These are phyloP conservation scores for Esox lucius DNA, from an alignment of 2,797 vertebrate genomes.

Conservation along the genomic window DNA sequence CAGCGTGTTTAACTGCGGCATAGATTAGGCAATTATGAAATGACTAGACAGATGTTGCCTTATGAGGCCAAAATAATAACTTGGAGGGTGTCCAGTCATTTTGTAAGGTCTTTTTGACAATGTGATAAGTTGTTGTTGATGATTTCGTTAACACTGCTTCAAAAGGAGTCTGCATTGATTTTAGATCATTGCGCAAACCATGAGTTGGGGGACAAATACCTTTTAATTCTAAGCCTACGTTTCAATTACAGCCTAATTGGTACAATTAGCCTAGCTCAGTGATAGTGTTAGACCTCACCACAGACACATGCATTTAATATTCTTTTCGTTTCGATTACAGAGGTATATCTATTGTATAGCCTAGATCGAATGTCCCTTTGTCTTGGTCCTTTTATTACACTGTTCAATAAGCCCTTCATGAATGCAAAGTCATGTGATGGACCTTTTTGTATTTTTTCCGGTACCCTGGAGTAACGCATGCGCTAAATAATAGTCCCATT, in stretches of 20 bases:
- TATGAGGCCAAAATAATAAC: background rate
- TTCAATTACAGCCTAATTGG: background rate
- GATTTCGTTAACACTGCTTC: background rate
- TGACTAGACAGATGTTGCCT: background rate
- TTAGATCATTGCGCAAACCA: background rate
- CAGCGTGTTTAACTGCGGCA: background rate
- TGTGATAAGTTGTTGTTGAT: background rate
- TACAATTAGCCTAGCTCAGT: too few relatives aligned
- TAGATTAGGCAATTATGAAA: background rate
- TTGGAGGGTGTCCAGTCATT: background rate
- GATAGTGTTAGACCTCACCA: background rate
- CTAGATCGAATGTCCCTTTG: background rate
- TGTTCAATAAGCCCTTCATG: constrained; percentile 40
- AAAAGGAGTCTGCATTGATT: background rate
- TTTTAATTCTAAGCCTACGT: background rate
- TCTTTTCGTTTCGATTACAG: background rate
- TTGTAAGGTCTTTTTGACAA: background rate
- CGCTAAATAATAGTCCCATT: constrained; percentile 35
- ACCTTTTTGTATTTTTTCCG: constrained; percentile 47
- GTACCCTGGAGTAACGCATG: constrained; percentile 55
- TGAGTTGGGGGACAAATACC: background rate
- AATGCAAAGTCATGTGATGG: constrained; percentile 64
- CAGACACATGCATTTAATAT: background rate
- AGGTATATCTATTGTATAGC: too few relatives aligned
- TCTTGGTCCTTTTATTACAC: constrained; percentile 17